A percentile compares a stretch with the other conserved stretches of the same genome.
These are phyloP conservation scores for Luidia sarsii DNA, from an alignment of 53 echinoderm and acorn worm species.

Conservation along the genomic window DNA sequence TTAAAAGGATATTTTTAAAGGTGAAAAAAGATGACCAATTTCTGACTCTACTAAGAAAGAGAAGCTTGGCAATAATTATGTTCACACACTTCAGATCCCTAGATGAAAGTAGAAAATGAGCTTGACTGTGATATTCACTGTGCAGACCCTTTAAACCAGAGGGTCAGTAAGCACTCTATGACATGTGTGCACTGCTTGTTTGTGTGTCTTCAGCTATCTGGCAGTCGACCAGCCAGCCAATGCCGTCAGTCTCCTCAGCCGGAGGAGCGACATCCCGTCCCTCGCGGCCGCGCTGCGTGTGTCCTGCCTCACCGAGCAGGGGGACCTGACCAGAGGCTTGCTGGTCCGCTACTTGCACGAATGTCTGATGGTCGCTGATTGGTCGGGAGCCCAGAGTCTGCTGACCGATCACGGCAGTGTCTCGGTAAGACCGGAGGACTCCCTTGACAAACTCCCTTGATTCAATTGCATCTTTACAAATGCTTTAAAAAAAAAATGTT, in stretches of 20 bases:
- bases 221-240: constrained; percentile 66
- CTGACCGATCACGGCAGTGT: constrained; percentile 55
- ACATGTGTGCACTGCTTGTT: too few species aligned
- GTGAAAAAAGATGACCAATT: too few species aligned
- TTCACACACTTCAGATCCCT: not conserved
- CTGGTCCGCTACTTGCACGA: constrained; percentile 75
- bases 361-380: constrained; percentile 71
- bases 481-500: too few species aligned
- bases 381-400: constrained; percentile 66
- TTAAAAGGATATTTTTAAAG: too few species aligned
- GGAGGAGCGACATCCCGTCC: constrained; percentile 74
- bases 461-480: too few species aligned
- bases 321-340: constrained; percentile 63
- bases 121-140: too few species aligned
- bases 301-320: constrained; percentile 69
- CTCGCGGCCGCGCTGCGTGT: constrained; percentile 77
- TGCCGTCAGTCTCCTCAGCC: constrained; percentile 77
- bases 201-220: constrained; percentile 64
- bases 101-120: too few species aligned
- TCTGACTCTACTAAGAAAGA: too few species aligned
- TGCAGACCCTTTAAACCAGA: too few species aligned
- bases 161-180: too few species aligned
- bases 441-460: too few species aligned
- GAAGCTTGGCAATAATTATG: too few species aligned
- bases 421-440: constrained; percentile 65